Evolutionary conservation across 2,113 vertebrate species (phyloP), one percentile per base, ranked within the genome.

Genomic region (Fulica atra): DNA sequence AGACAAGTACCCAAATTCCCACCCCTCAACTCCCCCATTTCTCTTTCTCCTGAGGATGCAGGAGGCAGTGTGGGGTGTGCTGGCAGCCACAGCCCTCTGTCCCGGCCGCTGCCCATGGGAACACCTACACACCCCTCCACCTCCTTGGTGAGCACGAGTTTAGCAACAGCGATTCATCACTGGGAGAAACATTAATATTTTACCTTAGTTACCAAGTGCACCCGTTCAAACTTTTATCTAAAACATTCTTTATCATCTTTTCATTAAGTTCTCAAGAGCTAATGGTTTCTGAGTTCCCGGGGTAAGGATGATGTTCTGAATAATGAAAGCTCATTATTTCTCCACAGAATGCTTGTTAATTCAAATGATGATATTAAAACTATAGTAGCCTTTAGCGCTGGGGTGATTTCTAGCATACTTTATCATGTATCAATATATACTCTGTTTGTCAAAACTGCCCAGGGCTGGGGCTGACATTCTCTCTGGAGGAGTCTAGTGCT

Each of bases 341-440:
- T 99, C 99, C 98, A 98, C 99, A 99, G 99, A 99, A 99, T 99
- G 99, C 99, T 99, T 99, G 99, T 99, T 99, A 99, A 99, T 99
- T 99, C 99, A 99, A 99, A 99, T 99, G 99, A 99, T 99, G 99
- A 99, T 99, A 99, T 99, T 99, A 99, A 99, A 99, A 99, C 99
- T 99, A 99, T 99, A 99, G 99, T 99, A 99, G 99, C 99, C 99
- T 98, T 99, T 99, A 99, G 99, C 99, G 98, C 99, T 99, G 97
- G 99, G 99, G 99, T 99, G 99, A 99, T 99, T 99, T 99, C 99
- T 99, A 99, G 99, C 99, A 99, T 99, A 99, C 99, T 99, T 99
- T 99, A 99, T 99, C 99, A 99, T 99, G 99, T 99, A 99, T 99
- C 99, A 99, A 99, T 99, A 99, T 99, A 99, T 99, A 99, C 99